Percentiles rank a stretch among this genome's conserved stretches.
Evolutionary conservation across 2,113 vertebrate species (phyloP).

Genomic region (Leucosticte australis): DNA sequence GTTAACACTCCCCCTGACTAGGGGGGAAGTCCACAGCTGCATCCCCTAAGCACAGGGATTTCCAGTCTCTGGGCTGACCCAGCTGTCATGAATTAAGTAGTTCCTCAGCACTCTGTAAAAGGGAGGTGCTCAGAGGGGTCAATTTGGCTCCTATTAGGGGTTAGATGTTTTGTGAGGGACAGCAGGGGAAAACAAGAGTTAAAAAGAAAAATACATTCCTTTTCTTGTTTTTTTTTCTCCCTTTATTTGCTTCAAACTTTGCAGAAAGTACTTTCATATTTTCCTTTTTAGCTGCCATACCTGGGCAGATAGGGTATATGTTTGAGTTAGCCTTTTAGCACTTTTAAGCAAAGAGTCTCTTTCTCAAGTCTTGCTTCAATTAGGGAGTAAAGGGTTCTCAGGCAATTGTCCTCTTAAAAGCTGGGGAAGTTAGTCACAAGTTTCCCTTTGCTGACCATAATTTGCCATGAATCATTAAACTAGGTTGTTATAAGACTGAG

Average conservation of each 20-base stretch:
- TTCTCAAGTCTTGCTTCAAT: not conserved
- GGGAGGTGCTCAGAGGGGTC: not conserved
- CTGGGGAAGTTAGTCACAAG: not conserved
- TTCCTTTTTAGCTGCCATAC: not conserved
- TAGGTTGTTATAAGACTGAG: not conserved
- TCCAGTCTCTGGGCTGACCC: slow-evolving; percentile 6
- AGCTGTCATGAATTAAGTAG: slow-evolving; percentile 58
- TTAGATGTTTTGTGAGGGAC: not conserved
- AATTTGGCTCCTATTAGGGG: not conserved
- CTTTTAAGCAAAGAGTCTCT: not conserved
- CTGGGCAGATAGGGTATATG: not conserved
- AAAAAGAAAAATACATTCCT: not conserved
- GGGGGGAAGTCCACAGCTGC: not conserved
- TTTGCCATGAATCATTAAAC: not conserved
- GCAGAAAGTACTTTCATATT: not conserved
- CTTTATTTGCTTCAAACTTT: not conserved
- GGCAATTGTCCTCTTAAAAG: not conserved
- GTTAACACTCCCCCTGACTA: not conserved
- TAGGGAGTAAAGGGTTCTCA: not conserved
- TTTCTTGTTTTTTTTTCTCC: not conserved
- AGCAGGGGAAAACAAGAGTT: not conserved
- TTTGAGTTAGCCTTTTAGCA: not conserved
- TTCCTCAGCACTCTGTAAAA: not conserved
- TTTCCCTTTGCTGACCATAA: not conserved
- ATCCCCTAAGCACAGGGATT: slow-evolving; percentile 4